Percentiles rank a stretch among this genome's conserved stretches.
These are phyloP conservation scores for Trilocha varians DNA, from an alignment of 2,888 invertebrate genomes.

Conservation along the genomic window DNA sequence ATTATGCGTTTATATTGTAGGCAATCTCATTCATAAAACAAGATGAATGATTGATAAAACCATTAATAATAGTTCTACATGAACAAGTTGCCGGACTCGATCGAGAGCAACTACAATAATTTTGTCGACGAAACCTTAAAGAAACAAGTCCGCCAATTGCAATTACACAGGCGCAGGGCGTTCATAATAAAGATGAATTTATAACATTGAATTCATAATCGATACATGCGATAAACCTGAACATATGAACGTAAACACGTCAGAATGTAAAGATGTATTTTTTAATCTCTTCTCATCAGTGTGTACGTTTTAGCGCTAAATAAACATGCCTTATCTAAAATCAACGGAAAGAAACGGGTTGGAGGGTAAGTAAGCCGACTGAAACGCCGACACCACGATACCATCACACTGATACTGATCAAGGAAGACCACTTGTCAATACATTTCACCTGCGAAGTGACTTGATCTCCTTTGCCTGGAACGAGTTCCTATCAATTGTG, in stretches of 20 bases:
- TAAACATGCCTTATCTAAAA: conserved; percentile 66
- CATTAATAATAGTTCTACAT: conserved; percentile 24
- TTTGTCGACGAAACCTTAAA: conserved; percentile 43
- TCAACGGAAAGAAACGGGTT: conserved; percentile 62
- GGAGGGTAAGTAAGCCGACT: conserved; percentile 59
- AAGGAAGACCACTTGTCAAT: conserved; percentile 73
- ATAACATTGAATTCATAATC: conserved; percentile 51
- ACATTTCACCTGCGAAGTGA: conserved; percentile 64
- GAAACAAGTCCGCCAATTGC: conserved; percentile 49
- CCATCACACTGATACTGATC: conserved; percentile 70
- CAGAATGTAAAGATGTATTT: conserved; percentile 55
- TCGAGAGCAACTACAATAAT: conserved; percentile 43
- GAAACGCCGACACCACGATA: conserved; percentile 65
- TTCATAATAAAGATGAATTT: conserved; percentile 29
- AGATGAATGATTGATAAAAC: conserved; percentile 28
- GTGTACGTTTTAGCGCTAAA: conserved; percentile 67
- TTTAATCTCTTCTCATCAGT: conserved; percentile 58
- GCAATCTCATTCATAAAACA: conserved; percentile 62
- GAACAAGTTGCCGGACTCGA: conserved; percentile 63
- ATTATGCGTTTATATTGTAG: conserved; percentile 1
- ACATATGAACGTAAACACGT: conserved; percentile 57
- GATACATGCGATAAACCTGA: conserved; percentile 36
- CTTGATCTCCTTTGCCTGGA: conserved; percentile 50
- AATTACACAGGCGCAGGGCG: conserved; percentile 24
- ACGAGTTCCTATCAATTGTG: conserved; percentile 66